Conservation (phyloP, 2,888 invertebrate species). For the Ceriagrion tenellum region DNA sequence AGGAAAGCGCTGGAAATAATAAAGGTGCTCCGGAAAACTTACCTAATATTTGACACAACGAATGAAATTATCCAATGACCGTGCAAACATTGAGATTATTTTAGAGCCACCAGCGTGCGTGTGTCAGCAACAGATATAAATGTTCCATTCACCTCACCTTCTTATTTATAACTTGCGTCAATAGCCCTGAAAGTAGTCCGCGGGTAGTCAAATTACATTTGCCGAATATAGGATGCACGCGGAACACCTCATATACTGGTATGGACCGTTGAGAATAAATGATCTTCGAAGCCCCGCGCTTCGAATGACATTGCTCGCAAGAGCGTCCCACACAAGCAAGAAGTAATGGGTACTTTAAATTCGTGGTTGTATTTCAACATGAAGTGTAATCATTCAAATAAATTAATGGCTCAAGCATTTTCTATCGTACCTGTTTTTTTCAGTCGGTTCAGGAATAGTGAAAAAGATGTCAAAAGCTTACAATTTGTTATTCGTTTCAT, state of each 20-base stretch:
- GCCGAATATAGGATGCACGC: neutral
- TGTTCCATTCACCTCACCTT: neutral
- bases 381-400: no score
- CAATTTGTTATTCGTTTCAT: no score
- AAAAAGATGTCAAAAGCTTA: no score
- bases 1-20: no score
- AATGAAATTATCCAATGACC: no score
- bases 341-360: neutral
- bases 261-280: neutral
- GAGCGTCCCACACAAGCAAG: neutral
- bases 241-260: neutral
- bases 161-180: constrained; percentile 5
- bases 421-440: no score
- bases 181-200: neutral
- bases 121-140: neutral
- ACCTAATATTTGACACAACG: no score
- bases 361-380: no score
- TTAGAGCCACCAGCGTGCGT: neutral
- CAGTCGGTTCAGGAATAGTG: no score
- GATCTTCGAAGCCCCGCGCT: neutral
- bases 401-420: no score
- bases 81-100: neutral
- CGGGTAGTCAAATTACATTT: neutral
- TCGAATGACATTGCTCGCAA: neutral
- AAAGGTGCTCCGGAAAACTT: no score